Evolutionary conservation across 2,888 invertebrate species (phyloP).

Genomic region (Lithodes maja): DNA sequence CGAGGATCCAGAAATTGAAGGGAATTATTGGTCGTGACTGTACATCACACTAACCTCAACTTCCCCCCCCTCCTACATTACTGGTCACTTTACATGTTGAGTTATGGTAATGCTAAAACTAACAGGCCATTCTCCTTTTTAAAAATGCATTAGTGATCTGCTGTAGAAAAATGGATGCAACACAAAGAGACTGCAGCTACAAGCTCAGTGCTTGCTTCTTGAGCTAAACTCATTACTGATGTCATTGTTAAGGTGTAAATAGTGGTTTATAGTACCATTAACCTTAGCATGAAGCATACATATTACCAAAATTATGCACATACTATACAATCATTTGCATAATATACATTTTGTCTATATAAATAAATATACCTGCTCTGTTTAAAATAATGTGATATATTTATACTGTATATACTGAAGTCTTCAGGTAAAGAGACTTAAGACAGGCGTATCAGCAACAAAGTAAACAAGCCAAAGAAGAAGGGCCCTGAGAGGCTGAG

Average conservation of each 20-base stretch:
- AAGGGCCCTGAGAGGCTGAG: slow-evolving; percentile 42
- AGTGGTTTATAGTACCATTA: background rate
- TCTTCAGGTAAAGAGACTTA: background rate
- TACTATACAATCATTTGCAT: slow-evolving; percentile 8
- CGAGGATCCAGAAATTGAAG: background rate
- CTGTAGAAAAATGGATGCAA: slow-evolving; percentile 35
- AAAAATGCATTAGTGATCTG: slow-evolving; percentile 26
- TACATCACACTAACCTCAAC: slow-evolving; percentile 11
- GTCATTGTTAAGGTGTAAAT: background rate
- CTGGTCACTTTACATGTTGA: slow-evolving; percentile 65
- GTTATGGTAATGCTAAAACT: slow-evolving; percentile 56
- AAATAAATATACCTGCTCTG: slow-evolving; percentile 13
- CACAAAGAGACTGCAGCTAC: slow-evolving; percentile 9
- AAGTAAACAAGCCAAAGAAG: slow-evolving; percentile 36
- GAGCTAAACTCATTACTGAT: slow-evolving; percentile 1
- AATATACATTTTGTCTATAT: background rate
- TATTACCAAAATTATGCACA: slow-evolving; percentile 14
- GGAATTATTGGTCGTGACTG: no score
- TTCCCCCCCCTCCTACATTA: slow-evolving; percentile 32
- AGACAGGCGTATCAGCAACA: background rate
- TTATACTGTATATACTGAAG: background rate
- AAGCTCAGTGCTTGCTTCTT: background rate
- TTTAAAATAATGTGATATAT: background rate
- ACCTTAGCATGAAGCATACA: background rate
- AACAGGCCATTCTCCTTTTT: slow-evolving; percentile 55